Conservation (phyloP, 2,888 invertebrate genomes). For the Thereva unica region DNA sequence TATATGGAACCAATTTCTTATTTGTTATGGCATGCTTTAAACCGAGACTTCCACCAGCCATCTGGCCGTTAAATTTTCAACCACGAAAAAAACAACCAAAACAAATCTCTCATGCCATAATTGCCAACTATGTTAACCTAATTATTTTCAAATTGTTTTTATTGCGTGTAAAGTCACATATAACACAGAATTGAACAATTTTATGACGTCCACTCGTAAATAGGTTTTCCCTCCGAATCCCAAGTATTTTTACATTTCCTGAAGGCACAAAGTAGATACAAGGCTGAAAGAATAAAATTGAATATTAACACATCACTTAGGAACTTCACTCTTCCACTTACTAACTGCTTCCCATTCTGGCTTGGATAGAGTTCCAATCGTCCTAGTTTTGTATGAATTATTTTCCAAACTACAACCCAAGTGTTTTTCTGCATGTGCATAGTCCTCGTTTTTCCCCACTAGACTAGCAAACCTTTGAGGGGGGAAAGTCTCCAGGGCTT, state of each 20-base stretch:
- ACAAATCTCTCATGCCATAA: too few relatives aligned
- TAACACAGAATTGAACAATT: too few relatives aligned
- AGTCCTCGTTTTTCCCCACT: conserved; percentile 68
- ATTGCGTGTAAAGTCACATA: too few relatives aligned
- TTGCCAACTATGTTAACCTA: too few relatives aligned
- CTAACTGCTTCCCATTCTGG: conserved; percentile 93
- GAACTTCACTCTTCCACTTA: conserved; percentile 56
- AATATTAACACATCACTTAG: conserved; percentile 21
- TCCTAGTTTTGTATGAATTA: conserved; percentile 49
- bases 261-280: conserved; percentile 84
- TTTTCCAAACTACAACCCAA: conserved; percentile 52
- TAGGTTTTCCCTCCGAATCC: conserved; percentile 68
- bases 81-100: too few relatives aligned
- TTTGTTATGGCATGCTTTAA: too few relatives aligned
- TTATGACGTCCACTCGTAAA: conserved; percentile 55
- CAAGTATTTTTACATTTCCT: conserved; percentile 72
- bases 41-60: too few relatives aligned
- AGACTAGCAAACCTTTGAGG: conserved; percentile 61
- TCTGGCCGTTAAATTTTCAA: too few relatives aligned
- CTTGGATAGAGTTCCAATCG: conserved; percentile 80
- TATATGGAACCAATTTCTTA: too few relatives aligned
- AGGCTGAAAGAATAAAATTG: conserved; percentile 63
- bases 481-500: conserved; percentile 78
- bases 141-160: too few relatives aligned
- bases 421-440: conserved; percentile 71